These are phyloP conservation scores for Chionoecetes opilio DNA, from an alignment of 1,140 invertebrate species.

Conservation along the genomic window DNA sequence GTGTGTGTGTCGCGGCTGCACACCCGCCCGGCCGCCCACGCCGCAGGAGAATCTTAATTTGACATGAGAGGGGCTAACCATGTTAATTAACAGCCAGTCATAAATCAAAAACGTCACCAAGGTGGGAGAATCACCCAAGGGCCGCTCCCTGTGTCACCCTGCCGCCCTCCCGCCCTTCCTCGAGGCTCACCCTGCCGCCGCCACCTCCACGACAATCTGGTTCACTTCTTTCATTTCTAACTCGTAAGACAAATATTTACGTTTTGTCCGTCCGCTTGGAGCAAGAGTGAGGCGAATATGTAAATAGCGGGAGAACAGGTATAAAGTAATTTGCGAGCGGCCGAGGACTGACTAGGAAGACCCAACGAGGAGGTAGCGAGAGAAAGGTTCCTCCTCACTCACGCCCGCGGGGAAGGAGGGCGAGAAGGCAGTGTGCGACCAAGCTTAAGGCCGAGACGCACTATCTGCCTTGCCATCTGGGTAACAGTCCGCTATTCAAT, in stretches of 20 bases:
- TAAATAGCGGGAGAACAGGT: conserved; percentile 36
- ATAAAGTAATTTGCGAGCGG: conserved; percentile 24
- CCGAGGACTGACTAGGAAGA: neutral
- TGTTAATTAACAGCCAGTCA: conserved; percentile 1
- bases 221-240: neutral
- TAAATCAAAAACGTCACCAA: neutral
- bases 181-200: neutral
- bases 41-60: neutral
- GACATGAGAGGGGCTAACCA: neutral
- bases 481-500: conserved; percentile 53
- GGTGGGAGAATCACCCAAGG: neutral
- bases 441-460: neutral
- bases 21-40: neutral
- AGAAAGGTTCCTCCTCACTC: neutral
- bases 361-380: neutral
- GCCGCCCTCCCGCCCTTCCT: neutral
- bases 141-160: neutral
- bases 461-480: conserved; percentile 51
- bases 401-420: neutral
- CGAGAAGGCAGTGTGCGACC: neutral
- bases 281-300: neutral
- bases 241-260: conserved; percentile 36
- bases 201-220: conserved; percentile 3
- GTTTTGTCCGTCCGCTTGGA: conserved; percentile 13
- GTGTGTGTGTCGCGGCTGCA: neutral